A percentile compares a stretch with the other conserved stretches of the same genome.
Evolutionary conservation across 2,797 vertebrate genomes (phyloP).

Genomic region (Numenius phaeopus): DNA sequence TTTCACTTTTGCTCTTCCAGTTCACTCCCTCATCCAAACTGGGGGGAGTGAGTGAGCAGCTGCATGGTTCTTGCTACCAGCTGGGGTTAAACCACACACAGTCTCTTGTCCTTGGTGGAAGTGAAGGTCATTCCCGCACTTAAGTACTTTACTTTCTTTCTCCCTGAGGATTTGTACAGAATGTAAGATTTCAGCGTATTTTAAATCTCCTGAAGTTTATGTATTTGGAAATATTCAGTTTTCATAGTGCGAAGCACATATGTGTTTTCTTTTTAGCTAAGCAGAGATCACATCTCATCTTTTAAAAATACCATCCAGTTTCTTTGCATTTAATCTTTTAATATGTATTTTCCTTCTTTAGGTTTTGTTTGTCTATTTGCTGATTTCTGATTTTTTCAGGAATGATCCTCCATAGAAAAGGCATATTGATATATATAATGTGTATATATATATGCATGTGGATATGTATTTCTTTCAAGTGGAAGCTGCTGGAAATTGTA

Average conservation of each 20-base stretch:
- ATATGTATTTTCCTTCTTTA: background rate
- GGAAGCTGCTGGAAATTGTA: background rate
- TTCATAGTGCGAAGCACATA: background rate
- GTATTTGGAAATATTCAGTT: background rate
- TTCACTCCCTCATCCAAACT: background rate
- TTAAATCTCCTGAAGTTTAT: background rate
- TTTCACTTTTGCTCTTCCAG: background rate
- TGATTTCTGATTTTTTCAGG: background rate
- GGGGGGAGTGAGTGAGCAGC: background rate
- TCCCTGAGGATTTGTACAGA: background rate
- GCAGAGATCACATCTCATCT: background rate
- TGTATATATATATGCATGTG: rapidly evolving
- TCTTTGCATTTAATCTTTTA: background rate
- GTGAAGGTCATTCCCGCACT: background rate
- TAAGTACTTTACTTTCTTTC: background rate
- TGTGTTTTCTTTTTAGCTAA: background rate
- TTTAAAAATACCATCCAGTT: background rate
- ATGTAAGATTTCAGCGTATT: background rate
- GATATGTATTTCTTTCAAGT: background rate
- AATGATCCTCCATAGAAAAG: background rate
- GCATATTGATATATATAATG: background rate
- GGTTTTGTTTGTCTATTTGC: background rate
- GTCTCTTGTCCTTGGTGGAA: background rate
- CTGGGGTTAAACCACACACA: background rate
- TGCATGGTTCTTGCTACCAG: background rate